Percentiles rank a stretch among this genome's conserved stretches.
Evolutionary conservation across 1,140 invertebrate genomes (phyloP).

Genomic region (Drosophila leontia): DNA sequence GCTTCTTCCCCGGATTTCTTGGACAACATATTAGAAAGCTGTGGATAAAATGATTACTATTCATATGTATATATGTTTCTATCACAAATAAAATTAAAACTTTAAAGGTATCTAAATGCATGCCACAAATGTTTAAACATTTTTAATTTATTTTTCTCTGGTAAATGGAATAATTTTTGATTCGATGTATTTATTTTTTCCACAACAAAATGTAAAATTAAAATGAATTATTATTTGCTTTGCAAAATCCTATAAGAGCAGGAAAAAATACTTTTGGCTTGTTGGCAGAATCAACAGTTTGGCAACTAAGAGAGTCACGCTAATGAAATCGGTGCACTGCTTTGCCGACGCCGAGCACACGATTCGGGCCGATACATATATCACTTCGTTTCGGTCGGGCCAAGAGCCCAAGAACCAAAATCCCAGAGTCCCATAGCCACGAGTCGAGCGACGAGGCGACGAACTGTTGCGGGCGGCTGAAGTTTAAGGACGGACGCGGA

Average conservation of each 20-base stretch:
- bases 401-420: conserved; percentile 7
- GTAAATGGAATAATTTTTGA: not conserved
- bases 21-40: not conserved
- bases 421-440: not conserved
- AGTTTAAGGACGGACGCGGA: conserved; percentile 70
- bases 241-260: not conserved
- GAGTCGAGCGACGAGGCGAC: conserved; percentile 14
- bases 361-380: conserved; percentile 13
- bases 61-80: too few relatives aligned
- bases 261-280: not conserved
- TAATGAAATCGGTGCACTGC: conserved; percentile 47
- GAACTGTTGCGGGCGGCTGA: conserved; percentile 45
- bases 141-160: not conserved
- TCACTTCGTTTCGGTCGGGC: conserved; percentile 9
- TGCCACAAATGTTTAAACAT: not conserved
- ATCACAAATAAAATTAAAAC: not conserved
- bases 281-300: conserved; percentile 73
- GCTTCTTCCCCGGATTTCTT: too few relatives aligned
- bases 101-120: not conserved
- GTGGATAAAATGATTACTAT: too few relatives aligned
- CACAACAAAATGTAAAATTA: not conserved
- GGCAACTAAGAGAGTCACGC: conserved; percentile 46
- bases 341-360: conserved; percentile 55
- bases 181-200: not conserved
- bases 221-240: not conserved